Conservation (phyloP, 2,113 vertebrate species). For the Esox niger region DNA sequence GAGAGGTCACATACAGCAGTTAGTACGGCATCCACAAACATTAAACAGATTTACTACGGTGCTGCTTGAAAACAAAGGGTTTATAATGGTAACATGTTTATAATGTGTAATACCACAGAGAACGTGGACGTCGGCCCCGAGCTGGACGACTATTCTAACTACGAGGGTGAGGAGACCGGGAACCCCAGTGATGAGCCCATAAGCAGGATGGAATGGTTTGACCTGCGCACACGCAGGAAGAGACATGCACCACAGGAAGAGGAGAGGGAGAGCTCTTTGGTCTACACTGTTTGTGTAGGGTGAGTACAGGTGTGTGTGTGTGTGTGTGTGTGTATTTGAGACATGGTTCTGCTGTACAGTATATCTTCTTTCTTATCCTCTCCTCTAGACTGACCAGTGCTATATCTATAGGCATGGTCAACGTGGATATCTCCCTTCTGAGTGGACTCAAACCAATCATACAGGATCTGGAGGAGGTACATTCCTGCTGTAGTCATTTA, state of each 20-base stretch:
- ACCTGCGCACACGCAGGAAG: slow-evolving; percentile 63
- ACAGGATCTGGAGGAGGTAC: slow-evolving; percentile 66
- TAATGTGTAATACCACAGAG: slow-evolving; percentile 12
- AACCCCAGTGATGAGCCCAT: slow-evolving; percentile 20
- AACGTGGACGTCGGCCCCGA: neutral
- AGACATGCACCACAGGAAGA: slow-evolving; percentile 35
- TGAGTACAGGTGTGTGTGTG: slow-evolving; percentile 35
- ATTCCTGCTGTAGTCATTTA: too few species aligned
- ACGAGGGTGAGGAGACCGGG: slow-evolving; percentile 14
- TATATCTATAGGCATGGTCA: slow-evolving; percentile 63
- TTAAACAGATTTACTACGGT: neutral
- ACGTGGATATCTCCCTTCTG: slow-evolving; percentile 71
- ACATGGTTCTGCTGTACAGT: too few species aligned
- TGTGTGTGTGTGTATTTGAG: neutral
- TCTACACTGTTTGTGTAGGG: slow-evolving; percentile 69
- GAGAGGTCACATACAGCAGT: slow-evolving; percentile 34
- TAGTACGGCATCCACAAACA: slow-evolving; percentile 2
- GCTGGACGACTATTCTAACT: slow-evolving; percentile 46
- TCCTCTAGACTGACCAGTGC: slow-evolving; percentile 23
- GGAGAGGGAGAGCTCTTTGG: slow-evolving; percentile 35
- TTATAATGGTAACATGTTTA: too few species aligned
- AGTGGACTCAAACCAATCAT: slow-evolving; percentile 68
- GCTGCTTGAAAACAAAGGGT: neutral
- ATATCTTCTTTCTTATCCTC: neutral
- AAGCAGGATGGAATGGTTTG: slow-evolving; percentile 63